Evolutionary conservation across 2,113 vertebrate genomes (phyloP).

Genomic region (Colius striatus): DNA sequence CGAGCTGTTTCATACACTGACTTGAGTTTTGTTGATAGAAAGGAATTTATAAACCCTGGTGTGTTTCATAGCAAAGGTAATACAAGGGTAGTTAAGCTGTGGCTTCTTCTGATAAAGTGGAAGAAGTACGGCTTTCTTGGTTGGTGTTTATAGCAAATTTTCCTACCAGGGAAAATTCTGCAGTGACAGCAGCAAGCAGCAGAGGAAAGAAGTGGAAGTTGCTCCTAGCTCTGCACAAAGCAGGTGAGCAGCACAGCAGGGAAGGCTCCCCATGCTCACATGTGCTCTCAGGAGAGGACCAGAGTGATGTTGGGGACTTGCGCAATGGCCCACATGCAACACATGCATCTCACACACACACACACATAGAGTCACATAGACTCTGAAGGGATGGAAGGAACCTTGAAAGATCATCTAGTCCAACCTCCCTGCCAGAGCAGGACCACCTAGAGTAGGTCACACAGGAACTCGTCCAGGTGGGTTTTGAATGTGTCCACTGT

Average conservation of each 20-base stretch:
- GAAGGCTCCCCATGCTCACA: neutral
- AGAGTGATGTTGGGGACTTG: neutral
- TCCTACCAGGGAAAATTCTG: neutral
- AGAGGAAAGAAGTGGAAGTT: neutral
- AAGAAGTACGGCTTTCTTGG: neutral
- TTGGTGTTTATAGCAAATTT: neutral
- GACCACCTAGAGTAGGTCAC: too few species aligned
- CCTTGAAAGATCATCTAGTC: too few species aligned
- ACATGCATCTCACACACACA: accelerated
- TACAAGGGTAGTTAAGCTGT: neutral
- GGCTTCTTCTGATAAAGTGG: neutral
- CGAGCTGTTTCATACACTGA: neutral
- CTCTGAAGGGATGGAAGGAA: too few species aligned
- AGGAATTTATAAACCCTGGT: neutral
- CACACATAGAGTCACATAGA: too few species aligned
- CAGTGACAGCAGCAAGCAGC: neutral
- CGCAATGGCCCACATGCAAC: accelerated
- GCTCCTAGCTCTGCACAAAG: neutral
- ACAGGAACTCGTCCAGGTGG: too few species aligned
- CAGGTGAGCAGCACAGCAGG: accelerated
- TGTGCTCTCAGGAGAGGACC: neutral
- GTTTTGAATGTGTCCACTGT: neutral
- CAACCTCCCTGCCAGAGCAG: too few species aligned
- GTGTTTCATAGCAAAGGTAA: neutral
- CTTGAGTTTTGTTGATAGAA: neutral